Conservation (phyloP, 2,113 vertebrate species). For the Rousettus leschenaultii region DNA sequence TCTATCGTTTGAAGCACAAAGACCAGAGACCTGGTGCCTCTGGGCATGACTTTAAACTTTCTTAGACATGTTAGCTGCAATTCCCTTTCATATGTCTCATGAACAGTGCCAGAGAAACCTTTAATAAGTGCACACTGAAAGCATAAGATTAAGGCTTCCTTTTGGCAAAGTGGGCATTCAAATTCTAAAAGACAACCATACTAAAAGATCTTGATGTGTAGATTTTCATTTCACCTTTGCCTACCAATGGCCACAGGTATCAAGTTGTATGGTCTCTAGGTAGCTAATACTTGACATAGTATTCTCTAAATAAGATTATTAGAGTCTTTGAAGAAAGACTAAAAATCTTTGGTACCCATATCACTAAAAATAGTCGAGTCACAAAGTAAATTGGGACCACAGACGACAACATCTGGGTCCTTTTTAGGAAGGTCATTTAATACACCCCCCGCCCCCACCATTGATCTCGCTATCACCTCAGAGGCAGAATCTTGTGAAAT, state of each 20-base stretch:
- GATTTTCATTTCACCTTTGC: not conserved
- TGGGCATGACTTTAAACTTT: conserved; percentile 8
- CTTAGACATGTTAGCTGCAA: not conserved
- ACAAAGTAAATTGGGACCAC: not conserved
- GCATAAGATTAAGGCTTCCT: not conserved
- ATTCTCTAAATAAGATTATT: not conserved
- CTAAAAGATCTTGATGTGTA: not conserved
- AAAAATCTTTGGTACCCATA: not conserved
- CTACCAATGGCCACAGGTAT: not conserved
- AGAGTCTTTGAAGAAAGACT: not conserved
- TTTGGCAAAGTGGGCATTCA: not conserved
- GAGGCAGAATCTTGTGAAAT: not conserved
- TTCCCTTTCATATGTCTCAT: not conserved
- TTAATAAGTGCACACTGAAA: conserved; percentile 8
- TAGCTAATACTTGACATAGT: not conserved
- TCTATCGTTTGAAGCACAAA: not conserved
- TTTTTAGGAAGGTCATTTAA: not conserved
- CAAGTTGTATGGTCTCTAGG: not conserved
- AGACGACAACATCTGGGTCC: not conserved
- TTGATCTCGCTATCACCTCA: not conserved
- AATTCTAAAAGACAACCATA: not conserved
- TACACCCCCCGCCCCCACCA: too few species aligned
- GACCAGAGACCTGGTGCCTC: not conserved
- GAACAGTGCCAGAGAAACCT: not conserved
- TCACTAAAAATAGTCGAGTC: conserved; percentile 8